phyloP scores from a whole-genome alignment of 1,140 invertebrate genomes.

The Luehdorfia chinensis region DNA sequence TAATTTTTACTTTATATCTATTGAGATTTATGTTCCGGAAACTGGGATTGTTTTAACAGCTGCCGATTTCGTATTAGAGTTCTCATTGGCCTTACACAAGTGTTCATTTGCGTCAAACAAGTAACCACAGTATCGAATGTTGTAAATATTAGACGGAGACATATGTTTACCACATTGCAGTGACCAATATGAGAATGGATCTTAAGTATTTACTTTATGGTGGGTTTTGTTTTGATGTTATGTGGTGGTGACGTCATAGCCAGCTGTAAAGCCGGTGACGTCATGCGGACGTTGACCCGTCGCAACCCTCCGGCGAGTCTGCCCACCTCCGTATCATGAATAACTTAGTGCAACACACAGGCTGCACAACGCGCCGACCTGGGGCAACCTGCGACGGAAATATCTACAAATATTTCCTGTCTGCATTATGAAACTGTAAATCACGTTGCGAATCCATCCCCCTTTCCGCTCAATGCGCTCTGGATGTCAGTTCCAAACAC shows the following conservation, averaged over 20 bases:
- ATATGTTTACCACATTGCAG: constrained; percentile 53
- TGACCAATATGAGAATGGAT: constrained; percentile 43
- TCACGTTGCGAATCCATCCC: constrained; percentile 14
- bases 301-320: constrained; percentile 44
- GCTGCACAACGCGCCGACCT: constrained; percentile 53
- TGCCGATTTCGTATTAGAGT: constrained; percentile 29
- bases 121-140: constrained; percentile 56
- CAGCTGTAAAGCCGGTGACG: constrained; percentile 71
- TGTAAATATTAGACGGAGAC: constrained; percentile 43
- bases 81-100: constrained; percentile 35
- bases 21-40: constrained; percentile 6
- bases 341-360: constrained; percentile 57
- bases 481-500: background rate
- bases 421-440: constrained; percentile 12
- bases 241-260: constrained; percentile 60
- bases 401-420: constrained; percentile 14
- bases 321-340: constrained; percentile 54
- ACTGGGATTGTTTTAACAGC: constrained; percentile 21
- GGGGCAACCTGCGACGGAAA: constrained; percentile 52
- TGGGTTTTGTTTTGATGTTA: constrained; percentile 50
- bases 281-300: constrained; percentile 62
- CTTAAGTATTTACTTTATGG: constrained; percentile 45
- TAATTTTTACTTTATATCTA: too few relatives aligned
- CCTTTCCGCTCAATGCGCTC: background rate
- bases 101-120: constrained; percentile 43